Evolutionary conservation across 35 echinoderm and acorn worm species (phyloP), one percentile per base, ranked within the genome.

Genomic region (Strongylocentrotus purpuratus): DNA sequence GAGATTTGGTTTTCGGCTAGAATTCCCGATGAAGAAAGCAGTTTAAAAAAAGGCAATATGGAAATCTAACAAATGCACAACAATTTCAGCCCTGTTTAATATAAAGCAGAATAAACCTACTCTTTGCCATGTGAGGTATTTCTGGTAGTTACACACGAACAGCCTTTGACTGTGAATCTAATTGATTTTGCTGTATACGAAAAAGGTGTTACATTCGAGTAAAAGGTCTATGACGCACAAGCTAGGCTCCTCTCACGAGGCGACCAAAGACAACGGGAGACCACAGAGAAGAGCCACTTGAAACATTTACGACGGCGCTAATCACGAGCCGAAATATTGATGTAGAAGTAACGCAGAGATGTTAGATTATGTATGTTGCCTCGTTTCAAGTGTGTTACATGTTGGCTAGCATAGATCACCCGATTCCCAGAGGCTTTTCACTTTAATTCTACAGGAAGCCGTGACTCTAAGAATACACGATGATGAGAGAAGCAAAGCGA

Each of bases 251-350:
- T 7, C 22, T 78, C 2, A 22, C 65, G 8, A 78, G 20, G 3
- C 65, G 65, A 78, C 28, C 65, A 28, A n/a, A 78, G 65, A 78
- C 65, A 78, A 78, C 65, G 65, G 20, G 22, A 78, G 28, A 28
- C 4, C 65, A n/a, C 18, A 7, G 65, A 78, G 65, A 78, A 28
- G 65, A n/a, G 65, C 20, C 65, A 78, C 28, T 22, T 78, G 65
- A 78, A 78, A 78, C 65, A 78, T 78, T 78, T 78, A 78, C 65
- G 65, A 78, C 7, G 65, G 3, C 65, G n/a, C 65, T 78, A 78
- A 78, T 78, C n/a, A 78, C 65, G 65, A 78, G 65, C 18, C 65
- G 65, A 78, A 78, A 78, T 78, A 78, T 78, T 78, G 65, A 78
- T 78, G 65, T 9, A 78, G 65, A 78, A 78, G 65, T 78, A 78